phyloP scores from a whole-genome alignment of 2,888 invertebrate species.

The Pasiphila rectangulata region DNA sequence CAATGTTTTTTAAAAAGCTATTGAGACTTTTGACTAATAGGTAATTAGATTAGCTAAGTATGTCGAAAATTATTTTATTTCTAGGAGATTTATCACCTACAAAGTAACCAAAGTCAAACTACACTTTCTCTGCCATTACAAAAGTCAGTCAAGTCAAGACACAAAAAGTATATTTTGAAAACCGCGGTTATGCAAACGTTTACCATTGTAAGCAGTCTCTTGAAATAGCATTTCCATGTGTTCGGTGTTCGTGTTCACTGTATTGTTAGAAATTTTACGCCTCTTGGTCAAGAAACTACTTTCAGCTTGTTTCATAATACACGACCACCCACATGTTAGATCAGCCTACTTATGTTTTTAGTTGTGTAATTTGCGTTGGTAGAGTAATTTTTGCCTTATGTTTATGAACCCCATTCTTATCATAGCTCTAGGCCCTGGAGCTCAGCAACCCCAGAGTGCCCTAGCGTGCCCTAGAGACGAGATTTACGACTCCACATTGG shows the following conservation, averaged over 20 bases:
- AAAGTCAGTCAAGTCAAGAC: not conserved
- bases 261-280: slow-evolving; percentile 17
- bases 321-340: slow-evolving; percentile 11
- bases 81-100: no score
- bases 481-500: no score
- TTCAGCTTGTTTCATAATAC: slow-evolving; percentile 17
- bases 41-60: no score
- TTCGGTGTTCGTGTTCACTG: slow-evolving; percentile 8
- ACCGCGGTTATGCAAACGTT: slow-evolving; percentile 10
- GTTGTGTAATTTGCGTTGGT: slow-evolving; percentile 8
- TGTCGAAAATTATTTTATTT: no score
- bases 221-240: slow-evolving; percentile 14
- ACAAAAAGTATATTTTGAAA: slow-evolving; percentile 1
- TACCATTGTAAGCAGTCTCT: slow-evolving; percentile 4
- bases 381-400: not conserved
- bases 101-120: not conserved
- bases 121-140: not conserved
- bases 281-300: slow-evolving; percentile 19
- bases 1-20: no score
- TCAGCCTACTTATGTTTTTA: slow-evolving; percentile 17
- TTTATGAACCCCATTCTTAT: not conserved
- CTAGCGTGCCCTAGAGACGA: no score
- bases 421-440: no score
- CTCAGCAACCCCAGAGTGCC: no score
- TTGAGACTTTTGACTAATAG: no score